phyloP scores from a whole-genome alignment of 2,888 invertebrate genomes.

The Agriotes lineatus region DNA sequence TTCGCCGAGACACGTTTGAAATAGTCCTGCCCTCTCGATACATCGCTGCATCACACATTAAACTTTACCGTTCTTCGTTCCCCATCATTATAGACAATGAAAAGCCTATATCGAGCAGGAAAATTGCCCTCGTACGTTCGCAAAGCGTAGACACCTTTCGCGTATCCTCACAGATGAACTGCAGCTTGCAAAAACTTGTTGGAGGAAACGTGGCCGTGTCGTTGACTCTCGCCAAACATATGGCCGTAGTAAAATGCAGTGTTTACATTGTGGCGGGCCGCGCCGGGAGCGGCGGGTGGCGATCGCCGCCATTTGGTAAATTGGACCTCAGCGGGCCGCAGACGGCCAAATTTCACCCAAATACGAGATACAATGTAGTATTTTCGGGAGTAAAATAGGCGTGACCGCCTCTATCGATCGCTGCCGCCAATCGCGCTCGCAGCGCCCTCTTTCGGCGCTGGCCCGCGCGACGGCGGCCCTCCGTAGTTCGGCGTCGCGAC shows the following conservation, averaged over 20 bases:
- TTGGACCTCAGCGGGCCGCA: background rate
- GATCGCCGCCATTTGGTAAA: background rate
- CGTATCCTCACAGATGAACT: constrained; percentile 41
- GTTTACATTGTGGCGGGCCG: constrained; percentile 32
- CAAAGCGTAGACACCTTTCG: constrained; percentile 52
- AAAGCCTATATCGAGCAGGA: constrained; percentile 52
- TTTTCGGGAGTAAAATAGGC: constrained; percentile 51
- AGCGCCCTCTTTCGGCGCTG: constrained; percentile 54
- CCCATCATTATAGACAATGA: constrained; percentile 52
- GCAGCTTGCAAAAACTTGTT: too few relatives aligned
- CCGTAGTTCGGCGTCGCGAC: constrained; percentile 47
- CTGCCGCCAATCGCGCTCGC: constrained; percentile 41
- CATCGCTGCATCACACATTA: constrained; percentile 45
- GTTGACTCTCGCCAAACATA: constrained; percentile 32
- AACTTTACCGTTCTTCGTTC: constrained; percentile 53
- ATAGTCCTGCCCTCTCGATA: constrained; percentile 17
- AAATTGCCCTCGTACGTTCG: constrained; percentile 47
- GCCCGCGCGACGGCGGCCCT: constrained; percentile 31
- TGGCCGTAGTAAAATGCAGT: constrained; percentile 32
- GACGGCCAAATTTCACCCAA: constrained; percentile 9
- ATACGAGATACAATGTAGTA: constrained; percentile 21
- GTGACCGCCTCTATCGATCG: constrained; percentile 57
- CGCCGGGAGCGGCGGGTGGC: constrained; percentile 10
- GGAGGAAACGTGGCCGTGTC: constrained; percentile 14
- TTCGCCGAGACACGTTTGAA: background rate